phyloP scores from a whole-genome alignment of 1,140 invertebrate species.

The Drosophila ercepeae region DNA sequence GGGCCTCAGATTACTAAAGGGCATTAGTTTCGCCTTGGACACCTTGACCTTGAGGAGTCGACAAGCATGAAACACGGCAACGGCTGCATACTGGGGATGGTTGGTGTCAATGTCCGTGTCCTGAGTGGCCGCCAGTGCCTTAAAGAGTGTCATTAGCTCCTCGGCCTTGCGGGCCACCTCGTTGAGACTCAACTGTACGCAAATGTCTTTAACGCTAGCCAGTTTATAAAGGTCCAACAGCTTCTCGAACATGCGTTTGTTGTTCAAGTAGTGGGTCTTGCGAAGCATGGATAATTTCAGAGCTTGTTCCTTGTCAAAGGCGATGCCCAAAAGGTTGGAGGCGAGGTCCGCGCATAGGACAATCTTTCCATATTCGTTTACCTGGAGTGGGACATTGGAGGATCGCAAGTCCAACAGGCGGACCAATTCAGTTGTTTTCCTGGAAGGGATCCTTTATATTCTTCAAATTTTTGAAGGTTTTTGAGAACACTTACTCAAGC shows the following conservation, averaged over 20 bases:
- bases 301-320: slow-evolving; percentile 80
- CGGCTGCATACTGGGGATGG: slow-evolving; percentile 84
- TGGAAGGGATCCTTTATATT: slow-evolving; percentile 16
- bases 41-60: slow-evolving; percentile 80
- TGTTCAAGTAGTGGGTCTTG: slow-evolving; percentile 81
- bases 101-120: slow-evolving; percentile 57
- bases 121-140: slow-evolving; percentile 43
- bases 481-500: slow-evolving; percentile 47
- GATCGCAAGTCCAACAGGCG: slow-evolving; percentile 74
- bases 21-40: slow-evolving; percentile 76
- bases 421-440: slow-evolving; percentile 75
- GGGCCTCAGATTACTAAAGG: slow-evolving; percentile 82
- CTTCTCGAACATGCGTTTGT: slow-evolving; percentile 83
- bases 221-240: slow-evolving; percentile 81
- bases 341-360: slow-evolving; percentile 73
- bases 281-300: slow-evolving; percentile 81
- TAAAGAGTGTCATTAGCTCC: slow-evolving; percentile 77
- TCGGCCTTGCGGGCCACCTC: slow-evolving; percentile 78
- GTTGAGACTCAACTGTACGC: slow-evolving; percentile 82
- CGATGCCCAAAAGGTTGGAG: slow-evolving; percentile 51
- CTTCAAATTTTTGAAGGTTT: background rate
- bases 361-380: slow-evolving; percentile 81
- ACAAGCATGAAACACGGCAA: slow-evolving; percentile 83
- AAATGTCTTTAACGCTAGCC: slow-evolving; percentile 80
- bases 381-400: slow-evolving; percentile 67